Base-by-base conservation (phyloP, 2,113 vertebrate species). In the Sorex fumeus region DNA sequence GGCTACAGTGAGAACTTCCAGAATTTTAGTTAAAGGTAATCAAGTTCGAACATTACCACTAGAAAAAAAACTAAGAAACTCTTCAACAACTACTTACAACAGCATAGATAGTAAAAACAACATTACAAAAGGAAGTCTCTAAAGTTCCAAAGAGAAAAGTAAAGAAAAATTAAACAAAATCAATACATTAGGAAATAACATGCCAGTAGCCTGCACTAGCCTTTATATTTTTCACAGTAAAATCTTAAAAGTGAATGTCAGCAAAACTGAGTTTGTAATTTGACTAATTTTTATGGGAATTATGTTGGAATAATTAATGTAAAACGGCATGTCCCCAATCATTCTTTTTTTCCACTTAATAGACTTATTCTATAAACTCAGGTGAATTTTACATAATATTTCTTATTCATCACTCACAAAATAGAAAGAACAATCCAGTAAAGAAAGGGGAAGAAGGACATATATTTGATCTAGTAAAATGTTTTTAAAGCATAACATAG, bases 121-220 rank as follows among this genome's bases (percentile, higher is more conserved):
- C 57, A 60, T 19, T 19, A 60, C 57, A 60, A 60, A 50, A 60
- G 19, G 15, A 60, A 60, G 57, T 60, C 57, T 60, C 2, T 60
- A 19, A 60, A 23, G 23, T 60, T 60, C 21, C 70, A 77, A 11
- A 75, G 30, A 10, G 36, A 86, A 77, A 69, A 88, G 47, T 66
- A 87, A 90, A 75, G 32, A 78, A 23, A 93, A 21, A 81, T 40
- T 34, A 71, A 87, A 90, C 40, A 71, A 80, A 89, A 90, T 36
- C 70, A 71, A 64, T 47, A 82, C 1, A 78, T 53, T 72, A 87
- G 32, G 72, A 82, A 87, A 70, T 72, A 78, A 60, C 53, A 16
- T 53, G 84, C 19, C 89, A 75, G 11, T 79, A 67, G n/a, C n/a
- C 67, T 84, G 34, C 10, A 84, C 67, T 74, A 77, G 82, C 1